Evolutionary conservation across 2,113 vertebrate species (phyloP), one percentile per base, ranked within the genome.

Genomic region (Chionis minor): DNA sequence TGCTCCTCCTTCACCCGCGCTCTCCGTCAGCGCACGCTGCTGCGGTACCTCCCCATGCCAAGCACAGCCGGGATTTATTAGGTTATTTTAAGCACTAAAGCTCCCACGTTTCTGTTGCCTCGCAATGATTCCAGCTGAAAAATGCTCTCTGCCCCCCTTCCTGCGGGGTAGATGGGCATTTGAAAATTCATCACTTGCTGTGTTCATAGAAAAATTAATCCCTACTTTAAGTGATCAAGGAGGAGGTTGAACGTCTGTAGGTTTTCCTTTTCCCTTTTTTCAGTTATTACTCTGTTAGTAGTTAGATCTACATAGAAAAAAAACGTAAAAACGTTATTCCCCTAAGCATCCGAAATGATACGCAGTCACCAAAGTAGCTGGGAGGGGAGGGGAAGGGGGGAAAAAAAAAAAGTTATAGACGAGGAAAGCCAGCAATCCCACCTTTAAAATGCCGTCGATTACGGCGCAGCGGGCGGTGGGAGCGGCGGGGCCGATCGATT

Each of bases 161-260:
- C 27, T 14, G 6, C 6, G 2, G 32, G 27, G 17, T 2, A 32
- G 23, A 2, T 7, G 23, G 23, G 35, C 1, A 0, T n/a, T 54
- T 72, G 47, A 32, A 70, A 81, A 51, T 30, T 16, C 3, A 2
- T 32, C 4, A 4, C 54, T 73, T 42, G 58, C 40, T 27, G 10
- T 19, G 10, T 27, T 30, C 3, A 2, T 6, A 42, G 23, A 38
- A 69, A 88, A 88, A 22, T 10, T 1, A 4, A 44, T 49, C 12
- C 59, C 10, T 55, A 1, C 14, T 4, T 54, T 22, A 24, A 38
- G 7, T 56, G 49, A 23, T 22, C 17, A 18, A 30, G 19, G 5
- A 14, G 24, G 9, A 23, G 28, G 13, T 9, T 18, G 23, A 15
- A 17, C 4, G 6, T 26, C 10, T 22, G 8, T 6, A n/a, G 2